A percentile compares a stretch with the other conserved stretches of the same genome.
These are phyloP conservation scores for Ophion slaviceki DNA, from an alignment of 2,888 invertebrate genomes.

Conservation along the genomic window DNA sequence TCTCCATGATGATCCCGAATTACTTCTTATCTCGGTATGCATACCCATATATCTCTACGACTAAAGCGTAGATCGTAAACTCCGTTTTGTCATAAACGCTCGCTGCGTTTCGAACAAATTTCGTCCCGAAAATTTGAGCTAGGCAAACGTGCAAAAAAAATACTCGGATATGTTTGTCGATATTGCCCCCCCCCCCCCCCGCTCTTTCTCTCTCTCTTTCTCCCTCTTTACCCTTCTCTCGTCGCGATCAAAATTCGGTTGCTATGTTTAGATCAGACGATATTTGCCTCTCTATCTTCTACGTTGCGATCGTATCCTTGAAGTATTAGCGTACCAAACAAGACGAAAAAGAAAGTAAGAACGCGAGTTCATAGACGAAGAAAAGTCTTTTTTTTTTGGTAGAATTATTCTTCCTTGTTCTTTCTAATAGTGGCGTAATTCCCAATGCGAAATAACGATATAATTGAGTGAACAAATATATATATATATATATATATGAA, in stretches of 20 bases:
- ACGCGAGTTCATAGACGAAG: no score
- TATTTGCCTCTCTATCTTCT: background rate
- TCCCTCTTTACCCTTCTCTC: background rate
- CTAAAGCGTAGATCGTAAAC: conserved; percentile 13
- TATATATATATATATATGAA: background rate
- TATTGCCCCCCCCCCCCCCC: background rate
- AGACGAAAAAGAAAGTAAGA: no score
- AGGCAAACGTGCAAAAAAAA: background rate
- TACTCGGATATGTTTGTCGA: background rate
- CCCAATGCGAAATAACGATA: no score
- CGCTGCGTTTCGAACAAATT: conserved; percentile 19
- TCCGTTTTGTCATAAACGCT: conserved; percentile 5
- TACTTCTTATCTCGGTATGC: background rate
- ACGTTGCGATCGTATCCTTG: no score
- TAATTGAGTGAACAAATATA: no score
- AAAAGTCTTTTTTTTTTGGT: no score
- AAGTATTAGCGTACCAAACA: no score
- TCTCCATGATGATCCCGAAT: conserved; percentile 21
- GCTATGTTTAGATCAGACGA: background rate
- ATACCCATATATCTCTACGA: no score
- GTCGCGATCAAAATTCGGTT: background rate
- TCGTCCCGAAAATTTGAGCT: background rate
- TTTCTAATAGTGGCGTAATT: no score
- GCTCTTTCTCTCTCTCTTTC: background rate
- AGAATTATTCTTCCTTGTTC: no score